Evolutionary conservation across 1,140 invertebrate species (phyloP).

Genomic region (Druon quercuslanigerum): DNA sequence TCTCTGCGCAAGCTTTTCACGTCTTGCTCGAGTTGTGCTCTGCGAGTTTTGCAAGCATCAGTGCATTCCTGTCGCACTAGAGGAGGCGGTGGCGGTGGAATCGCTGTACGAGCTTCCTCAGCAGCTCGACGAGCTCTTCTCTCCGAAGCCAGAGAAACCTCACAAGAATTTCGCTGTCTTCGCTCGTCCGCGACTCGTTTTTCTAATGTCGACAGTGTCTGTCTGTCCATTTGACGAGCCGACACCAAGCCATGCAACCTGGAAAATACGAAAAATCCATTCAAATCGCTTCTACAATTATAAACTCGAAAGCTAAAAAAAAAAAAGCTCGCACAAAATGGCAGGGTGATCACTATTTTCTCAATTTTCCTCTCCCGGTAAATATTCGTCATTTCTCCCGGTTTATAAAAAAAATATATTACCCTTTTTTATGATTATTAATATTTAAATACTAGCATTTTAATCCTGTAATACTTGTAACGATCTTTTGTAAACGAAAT

Average conservation of each 20-base stretch:
- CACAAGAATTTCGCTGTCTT: constrained; percentile 82
- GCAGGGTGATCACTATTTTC: too few species aligned
- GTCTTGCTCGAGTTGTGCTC: constrained; percentile 87
- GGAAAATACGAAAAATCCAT: constrained; percentile 43
- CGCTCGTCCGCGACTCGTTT: constrained; percentile 90
- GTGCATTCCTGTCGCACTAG: constrained; percentile 81
- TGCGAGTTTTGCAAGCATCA: constrained; percentile 84
- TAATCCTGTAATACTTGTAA: too few species aligned
- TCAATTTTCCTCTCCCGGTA: too few species aligned
- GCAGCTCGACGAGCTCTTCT: constrained; percentile 78
- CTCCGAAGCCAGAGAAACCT: constrained; percentile 86
- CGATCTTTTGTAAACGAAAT: too few species aligned
- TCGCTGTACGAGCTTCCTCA: constrained; percentile 72
- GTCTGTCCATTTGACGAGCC: constrained; percentile 86
- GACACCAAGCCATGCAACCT: constrained; percentile 84
- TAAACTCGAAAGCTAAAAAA: background rate
- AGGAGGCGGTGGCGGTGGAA: constrained; percentile 67
- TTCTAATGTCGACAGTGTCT: constrained; percentile 85
- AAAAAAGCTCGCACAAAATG: too few species aligned
- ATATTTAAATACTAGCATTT: too few species aligned
- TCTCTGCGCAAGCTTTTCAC: constrained; percentile 84
- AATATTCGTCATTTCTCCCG: too few species aligned
- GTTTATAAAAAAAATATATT: too few species aligned
- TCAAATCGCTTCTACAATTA: constrained; percentile 24
- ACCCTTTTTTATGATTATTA: too few species aligned